Evolutionary conservation across 2,797 vertebrate species (phyloP), one percentile per base, ranked within the genome.

Genomic region (Chelon auratus): DNA sequence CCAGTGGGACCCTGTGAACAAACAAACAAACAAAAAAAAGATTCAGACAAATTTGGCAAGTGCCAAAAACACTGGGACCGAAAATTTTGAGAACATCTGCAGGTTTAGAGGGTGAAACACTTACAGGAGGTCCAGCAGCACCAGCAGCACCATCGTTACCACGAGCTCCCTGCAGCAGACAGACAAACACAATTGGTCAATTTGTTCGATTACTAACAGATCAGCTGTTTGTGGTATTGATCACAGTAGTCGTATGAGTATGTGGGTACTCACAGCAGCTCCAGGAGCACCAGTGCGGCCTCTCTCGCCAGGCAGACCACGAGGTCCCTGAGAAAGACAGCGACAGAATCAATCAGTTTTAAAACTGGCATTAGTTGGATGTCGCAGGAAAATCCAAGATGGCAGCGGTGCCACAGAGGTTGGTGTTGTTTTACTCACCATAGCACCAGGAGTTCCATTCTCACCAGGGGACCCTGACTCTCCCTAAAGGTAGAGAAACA

Each of bases 231-330:
- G 24, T 4, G 24, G 24, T 26, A 26, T 26, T 26, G 10, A 52
- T 24, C 60, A 3, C 2, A 60, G 11, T 33, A 13, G 5, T n/a
- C 24, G 20, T 33, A 26, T 65, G 30, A 61, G 22, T 11, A 5
- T 62, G 37, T 13, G 40, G 40, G 18, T 75, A 97, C 98, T 98
- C 91, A 99, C 98, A 94, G 97, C 97, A n/a, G 97, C 88, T 42
- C 98, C 98, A 43, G 88, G 2, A n/a, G 97, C 65, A 75, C 98
- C 98, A 30, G 95, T 72, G 7, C 97, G 97, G 69, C 98, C 98
- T 96, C 97, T 96, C 95, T 99, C 98, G 0, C 98, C 98, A n/a
- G 97, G 95, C 86, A 97, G 91, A 93, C 98, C 98, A 84, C 97
- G 97, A 65, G 96, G 96, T 80, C 98, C 98, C 98, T 99, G 73